Evolutionary conservation across 2,113 vertebrate genomes (phyloP).

Genomic region (Cyphomyrus plagiostoma): DNA sequence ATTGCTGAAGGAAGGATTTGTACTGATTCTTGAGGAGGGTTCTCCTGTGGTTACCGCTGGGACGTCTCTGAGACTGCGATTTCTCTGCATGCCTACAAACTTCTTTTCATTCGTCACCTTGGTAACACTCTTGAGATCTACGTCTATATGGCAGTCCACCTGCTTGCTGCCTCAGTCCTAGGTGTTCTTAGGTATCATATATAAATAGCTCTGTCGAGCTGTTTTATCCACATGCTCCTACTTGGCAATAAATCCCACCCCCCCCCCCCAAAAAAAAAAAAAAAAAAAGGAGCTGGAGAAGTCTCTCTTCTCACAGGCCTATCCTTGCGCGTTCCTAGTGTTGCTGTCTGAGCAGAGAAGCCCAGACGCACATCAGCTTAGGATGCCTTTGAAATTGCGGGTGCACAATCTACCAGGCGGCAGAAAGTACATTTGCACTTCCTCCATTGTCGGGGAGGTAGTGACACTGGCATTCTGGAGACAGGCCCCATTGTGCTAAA

Average conservation of each 20-base stretch:
- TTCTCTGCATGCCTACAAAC: not conserved
- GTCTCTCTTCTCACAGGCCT: not conserved
- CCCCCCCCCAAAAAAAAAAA: not conserved
- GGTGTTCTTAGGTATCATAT: constrained; percentile 5
- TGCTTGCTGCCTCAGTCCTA: constrained; percentile 2
- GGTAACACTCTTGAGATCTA: constrained; percentile 24
- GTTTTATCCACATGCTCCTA: not conserved
- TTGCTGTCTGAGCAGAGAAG: not conserved
- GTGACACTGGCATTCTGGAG: not conserved
- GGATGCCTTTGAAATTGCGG: not conserved
- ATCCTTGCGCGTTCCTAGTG: not conserved
- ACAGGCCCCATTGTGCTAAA: not conserved
- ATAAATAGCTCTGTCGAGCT: constrained; percentile 16
- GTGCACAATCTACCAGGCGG: not conserved
- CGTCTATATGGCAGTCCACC: constrained; percentile 15
- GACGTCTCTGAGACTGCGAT: not conserved
- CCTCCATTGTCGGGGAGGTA: not conserved
- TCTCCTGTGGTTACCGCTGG: not conserved
- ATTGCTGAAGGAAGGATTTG: not conserved
- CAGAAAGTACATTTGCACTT: not conserved
- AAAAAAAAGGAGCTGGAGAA: not conserved
- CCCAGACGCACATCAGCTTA: not conserved
- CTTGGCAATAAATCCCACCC: constrained; percentile 20
- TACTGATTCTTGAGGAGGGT: not conserved
- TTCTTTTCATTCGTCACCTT: constrained; percentile 16